phyloP scores from a whole-genome alignment of 2,797 vertebrate genomes.

The Onychomys leucogaster region DNA sequence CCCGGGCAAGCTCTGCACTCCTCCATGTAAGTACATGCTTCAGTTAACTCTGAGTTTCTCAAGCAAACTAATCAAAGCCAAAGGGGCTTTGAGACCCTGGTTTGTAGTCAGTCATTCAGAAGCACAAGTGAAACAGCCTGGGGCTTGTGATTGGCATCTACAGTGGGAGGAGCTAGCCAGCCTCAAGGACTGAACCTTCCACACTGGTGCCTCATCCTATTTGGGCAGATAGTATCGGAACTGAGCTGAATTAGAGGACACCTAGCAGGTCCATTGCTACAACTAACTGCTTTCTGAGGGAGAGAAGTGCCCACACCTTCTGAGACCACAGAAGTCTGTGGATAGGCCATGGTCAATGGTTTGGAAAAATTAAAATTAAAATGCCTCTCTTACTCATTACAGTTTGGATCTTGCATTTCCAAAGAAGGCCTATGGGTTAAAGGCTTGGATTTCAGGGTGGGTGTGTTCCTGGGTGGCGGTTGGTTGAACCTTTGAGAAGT shows the following conservation, averaged over 20 bases:
- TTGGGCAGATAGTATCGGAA: not conserved
- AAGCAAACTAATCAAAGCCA: not conserved
- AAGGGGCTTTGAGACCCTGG: not conserved
- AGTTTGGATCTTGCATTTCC: not conserved
- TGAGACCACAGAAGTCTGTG: not conserved
- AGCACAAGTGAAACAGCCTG: not conserved
- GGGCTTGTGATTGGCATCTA: not conserved
- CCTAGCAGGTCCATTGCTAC: not conserved
- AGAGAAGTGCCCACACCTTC: not conserved
- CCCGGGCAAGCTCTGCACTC: not conserved
- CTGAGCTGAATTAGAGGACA: not conserved
- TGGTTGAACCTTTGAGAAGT: not conserved
- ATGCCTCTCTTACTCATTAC: not conserved
- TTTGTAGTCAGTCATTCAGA: not conserved
- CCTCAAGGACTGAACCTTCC: not conserved
- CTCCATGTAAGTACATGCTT: not conserved
- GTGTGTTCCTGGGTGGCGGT: not conserved
- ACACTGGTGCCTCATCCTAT: not conserved
- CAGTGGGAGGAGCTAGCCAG: not conserved
- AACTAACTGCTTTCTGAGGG: not conserved
- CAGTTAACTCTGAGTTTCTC: not conserved
- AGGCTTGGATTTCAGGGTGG: not conserved
- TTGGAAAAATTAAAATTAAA: not conserved
- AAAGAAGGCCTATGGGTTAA: not conserved
- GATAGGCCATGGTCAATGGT: not conserved